Conservation (phyloP, 2,888 invertebrate genomes). For the Andrena bicolor region DNA sequence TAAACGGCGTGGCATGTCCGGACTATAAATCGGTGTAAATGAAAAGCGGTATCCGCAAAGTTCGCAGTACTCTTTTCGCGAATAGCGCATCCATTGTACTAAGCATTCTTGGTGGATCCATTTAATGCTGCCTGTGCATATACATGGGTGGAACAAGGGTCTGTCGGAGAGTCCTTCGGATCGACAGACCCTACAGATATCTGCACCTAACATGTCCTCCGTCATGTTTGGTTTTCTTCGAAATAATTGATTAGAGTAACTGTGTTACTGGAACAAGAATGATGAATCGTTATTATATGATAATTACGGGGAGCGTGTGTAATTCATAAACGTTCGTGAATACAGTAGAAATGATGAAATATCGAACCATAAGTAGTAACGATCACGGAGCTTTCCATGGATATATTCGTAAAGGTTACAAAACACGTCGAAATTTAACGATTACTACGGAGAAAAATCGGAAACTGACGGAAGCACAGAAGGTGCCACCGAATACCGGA, state of each 20-base stretch:
- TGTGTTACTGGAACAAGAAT: conserved; percentile 52
- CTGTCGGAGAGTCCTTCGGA: conserved; percentile 97
- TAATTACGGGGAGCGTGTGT: background rate
- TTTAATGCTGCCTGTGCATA: conserved; percentile 99
- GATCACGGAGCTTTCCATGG: background rate
- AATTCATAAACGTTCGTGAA: background rate
- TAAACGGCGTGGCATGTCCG: conserved; percentile 99
- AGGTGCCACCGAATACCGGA: background rate
- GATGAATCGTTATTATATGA: background rate
- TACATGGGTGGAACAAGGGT: conserved; percentile 98
- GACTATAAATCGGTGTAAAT: conserved; percentile 99
- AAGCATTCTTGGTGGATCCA: conserved; percentile 99
- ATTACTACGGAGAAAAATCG: conserved; percentile 28
- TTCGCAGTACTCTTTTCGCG: conserved; percentile 99
- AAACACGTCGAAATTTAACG: background rate
- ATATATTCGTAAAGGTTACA: background rate
- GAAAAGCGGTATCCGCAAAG: conserved; percentile 98
- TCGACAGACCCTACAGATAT: conserved; percentile 99
- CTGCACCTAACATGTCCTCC: conserved; percentile 89
- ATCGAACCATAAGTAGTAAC: background rate
- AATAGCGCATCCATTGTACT: conserved; percentile 99
- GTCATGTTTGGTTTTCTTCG: conserved; percentile 80
- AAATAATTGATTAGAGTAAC: conserved; percentile 21
- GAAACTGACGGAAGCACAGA: conserved; percentile 7
- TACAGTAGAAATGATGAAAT: background rate